Conservation (phyloP, 2,113 vertebrate species). For the Mormoops blainvillei region DNA sequence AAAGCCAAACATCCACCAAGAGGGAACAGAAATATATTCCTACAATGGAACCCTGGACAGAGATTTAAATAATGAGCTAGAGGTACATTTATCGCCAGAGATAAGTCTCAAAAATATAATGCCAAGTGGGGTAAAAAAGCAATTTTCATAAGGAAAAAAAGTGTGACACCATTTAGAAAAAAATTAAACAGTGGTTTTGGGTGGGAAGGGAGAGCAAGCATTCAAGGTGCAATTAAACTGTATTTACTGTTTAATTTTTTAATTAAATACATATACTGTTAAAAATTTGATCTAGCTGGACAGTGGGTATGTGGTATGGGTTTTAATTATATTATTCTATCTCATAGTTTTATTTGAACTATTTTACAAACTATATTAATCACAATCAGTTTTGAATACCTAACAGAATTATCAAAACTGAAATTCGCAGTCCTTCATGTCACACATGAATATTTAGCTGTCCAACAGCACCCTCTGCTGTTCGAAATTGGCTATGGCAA, state of each 20-base stretch:
- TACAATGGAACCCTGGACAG: neutral
- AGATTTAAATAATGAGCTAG: neutral
- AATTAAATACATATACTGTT: neutral
- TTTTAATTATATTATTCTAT: neutral
- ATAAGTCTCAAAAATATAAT: neutral
- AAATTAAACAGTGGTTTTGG: neutral
- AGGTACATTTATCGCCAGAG: neutral
- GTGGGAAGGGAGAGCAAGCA: neutral
- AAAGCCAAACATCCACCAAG: neutral
- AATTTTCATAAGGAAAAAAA: neutral
- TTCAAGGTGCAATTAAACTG: neutral
- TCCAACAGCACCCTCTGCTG: constrained; percentile 37
- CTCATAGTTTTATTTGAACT: neutral
- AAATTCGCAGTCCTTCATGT: neutral
- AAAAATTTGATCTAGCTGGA: neutral
- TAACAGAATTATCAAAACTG: neutral
- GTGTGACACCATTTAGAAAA: neutral
- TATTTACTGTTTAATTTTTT: neutral
- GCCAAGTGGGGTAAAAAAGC: neutral
- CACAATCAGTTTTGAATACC: neutral
- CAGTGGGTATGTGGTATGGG: neutral
- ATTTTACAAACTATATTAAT: neutral
- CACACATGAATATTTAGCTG: neutral
- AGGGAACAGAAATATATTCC: neutral
- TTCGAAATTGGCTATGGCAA: neutral